A percentile compares a stretch with the other conserved stretches of the same genome.
phyloP scores from a whole-genome alignment of 2,797 vertebrate genomes.

The Dryobates pubescens region DNA sequence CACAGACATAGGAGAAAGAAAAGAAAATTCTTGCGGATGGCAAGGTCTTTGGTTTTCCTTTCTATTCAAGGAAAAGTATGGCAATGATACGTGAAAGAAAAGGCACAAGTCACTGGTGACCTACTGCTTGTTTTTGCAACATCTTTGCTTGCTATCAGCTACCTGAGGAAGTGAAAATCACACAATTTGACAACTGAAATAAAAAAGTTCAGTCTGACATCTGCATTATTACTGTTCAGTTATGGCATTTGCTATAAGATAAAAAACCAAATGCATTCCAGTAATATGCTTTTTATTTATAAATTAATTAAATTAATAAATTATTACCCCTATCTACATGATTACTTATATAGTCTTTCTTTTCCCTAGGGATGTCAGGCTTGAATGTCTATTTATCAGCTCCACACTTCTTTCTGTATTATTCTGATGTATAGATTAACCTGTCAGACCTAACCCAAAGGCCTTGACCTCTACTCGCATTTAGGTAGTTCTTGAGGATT shows the following conservation, averaged over 20 bases:
- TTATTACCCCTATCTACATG: not conserved
- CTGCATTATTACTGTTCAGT: not conserved
- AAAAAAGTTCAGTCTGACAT: not conserved
- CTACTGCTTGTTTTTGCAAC: slow-evolving; percentile 6
- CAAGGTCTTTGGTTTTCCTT: not conserved
- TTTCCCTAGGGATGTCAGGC: not conserved
- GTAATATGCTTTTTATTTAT: not conserved
- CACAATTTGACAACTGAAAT: not conserved
- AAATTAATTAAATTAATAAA: not conserved
- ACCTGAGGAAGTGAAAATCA: not conserved
- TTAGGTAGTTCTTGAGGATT: not conserved
- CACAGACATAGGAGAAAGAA: not conserved
- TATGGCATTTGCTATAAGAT: not conserved
- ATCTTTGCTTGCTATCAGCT: not conserved
- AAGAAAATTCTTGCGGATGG: not conserved
- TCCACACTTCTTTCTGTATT: not conserved
- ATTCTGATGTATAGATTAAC: slow-evolving; percentile 23
- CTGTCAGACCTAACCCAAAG: slow-evolving; percentile 24
- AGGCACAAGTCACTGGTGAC: not conserved
- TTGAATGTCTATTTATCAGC: slow-evolving; percentile 3
- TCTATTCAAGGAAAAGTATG: not conserved
- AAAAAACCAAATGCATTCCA: not conserved
- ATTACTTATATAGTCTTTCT: not conserved
- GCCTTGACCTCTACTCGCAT: not conserved
- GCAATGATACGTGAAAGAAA: not conserved